phyloP scores from a whole-genome alignment of 1,140 invertebrate species.

The Microplitis demolitor region DNA sequence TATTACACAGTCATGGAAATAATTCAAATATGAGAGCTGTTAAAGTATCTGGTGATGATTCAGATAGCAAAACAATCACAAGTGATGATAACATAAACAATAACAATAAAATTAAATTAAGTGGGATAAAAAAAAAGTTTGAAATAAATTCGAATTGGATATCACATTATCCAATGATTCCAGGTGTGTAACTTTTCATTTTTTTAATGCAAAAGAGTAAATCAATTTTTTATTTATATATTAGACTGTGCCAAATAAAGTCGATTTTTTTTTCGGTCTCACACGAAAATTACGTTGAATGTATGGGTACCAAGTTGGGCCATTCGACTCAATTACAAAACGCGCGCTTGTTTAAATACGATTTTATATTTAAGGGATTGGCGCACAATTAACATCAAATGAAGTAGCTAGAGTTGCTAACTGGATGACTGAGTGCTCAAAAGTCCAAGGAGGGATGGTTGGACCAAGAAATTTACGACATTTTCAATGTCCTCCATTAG shows the following conservation, averaged over 20 bases:
- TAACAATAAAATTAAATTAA: neutral
- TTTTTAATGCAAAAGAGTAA: neutral
- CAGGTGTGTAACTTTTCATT: conserved; percentile 9
- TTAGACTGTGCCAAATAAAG: too few species aligned
- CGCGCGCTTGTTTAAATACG: too few species aligned
- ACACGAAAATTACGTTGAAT: too few species aligned
- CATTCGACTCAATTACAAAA: too few species aligned
- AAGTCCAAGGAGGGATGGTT: conserved; percentile 54
- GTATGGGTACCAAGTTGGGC: too few species aligned
- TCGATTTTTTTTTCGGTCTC: too few species aligned
- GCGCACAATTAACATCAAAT: conserved; percentile 44
- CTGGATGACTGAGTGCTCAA: conserved; percentile 56
- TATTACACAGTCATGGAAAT: neutral
- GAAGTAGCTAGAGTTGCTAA: conserved; percentile 49
- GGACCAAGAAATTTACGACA: conserved; percentile 57
- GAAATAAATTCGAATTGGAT: neutral
- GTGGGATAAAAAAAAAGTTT: neutral
- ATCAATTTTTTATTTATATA: too few species aligned
- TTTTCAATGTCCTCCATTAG: conserved; percentile 51
- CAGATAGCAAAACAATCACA: neutral
- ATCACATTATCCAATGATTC: conserved; percentile 20
- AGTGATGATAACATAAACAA: neutral
- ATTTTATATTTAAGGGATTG: conserved; percentile 47
- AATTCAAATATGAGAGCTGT: neutral
- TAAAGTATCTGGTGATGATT: neutral